A percentile compares a stretch with the other conserved stretches of the same genome.
Evolutionary conservation across 2,888 invertebrate genomes (phyloP).

Genomic region (Sphaerophoria rueppellii): DNA sequence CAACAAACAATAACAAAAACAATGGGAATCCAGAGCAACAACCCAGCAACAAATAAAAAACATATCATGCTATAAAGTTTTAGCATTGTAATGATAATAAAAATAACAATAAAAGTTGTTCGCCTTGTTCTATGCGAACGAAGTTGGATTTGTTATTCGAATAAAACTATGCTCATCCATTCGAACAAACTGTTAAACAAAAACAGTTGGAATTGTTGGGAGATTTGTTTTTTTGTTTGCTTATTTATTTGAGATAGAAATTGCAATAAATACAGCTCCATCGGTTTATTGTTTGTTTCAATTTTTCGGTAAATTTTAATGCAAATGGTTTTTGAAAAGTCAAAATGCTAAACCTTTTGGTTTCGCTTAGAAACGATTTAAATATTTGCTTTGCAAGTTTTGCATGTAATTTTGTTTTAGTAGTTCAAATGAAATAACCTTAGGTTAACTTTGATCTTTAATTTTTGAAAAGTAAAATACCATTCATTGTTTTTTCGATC

Average conservation of each 20-base stretch:
- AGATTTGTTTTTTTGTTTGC: background rate
- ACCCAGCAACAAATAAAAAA: background rate
- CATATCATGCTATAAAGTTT: constrained; percentile 55
- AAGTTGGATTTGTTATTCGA: constrained; percentile 61
- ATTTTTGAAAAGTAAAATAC: too few species aligned
- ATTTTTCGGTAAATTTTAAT: constrained; percentile 12
- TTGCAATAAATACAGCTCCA: background rate
- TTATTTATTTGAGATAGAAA: background rate
- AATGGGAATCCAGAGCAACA: background rate
- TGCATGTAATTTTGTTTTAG: too few species aligned
- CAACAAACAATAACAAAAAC: constrained; percentile 7
- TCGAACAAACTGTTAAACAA: constrained; percentile 47
- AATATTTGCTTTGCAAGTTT: too few species aligned
- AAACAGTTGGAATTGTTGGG: constrained; percentile 39
- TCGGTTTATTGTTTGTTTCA: constrained; percentile 1
- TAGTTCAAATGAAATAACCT: too few species aligned
- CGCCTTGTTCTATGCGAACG: constrained; percentile 52
- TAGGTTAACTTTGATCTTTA: too few species aligned
- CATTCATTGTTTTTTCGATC: too few species aligned
- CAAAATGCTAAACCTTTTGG: constrained; percentile 9
- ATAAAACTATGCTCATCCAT: constrained; percentile 48
- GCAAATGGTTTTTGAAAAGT: constrained; percentile 4
- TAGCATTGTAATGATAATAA: constrained; percentile 66
- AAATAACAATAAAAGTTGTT: constrained; percentile 71
- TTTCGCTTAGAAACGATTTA: too few species aligned